These are phyloP conservation scores for Drosophila malerkotliana DNA, from an alignment of 1,140 invertebrate species.

Conservation along the genomic window DNA sequence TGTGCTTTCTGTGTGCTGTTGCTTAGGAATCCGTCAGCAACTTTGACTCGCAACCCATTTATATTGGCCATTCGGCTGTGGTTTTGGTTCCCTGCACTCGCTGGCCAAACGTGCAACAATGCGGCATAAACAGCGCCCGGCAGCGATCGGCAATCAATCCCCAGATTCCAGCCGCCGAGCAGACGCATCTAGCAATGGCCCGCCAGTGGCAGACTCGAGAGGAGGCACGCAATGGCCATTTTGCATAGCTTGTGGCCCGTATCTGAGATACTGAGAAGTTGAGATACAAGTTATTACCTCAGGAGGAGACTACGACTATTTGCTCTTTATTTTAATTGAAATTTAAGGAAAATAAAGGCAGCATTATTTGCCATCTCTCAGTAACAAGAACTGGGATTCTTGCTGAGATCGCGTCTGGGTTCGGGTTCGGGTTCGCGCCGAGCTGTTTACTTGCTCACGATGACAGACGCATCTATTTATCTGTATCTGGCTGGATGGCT, in stretches of 20 bases:
- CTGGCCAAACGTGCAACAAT: conserved; percentile 66
- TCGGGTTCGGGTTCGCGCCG: conserved; percentile 3
- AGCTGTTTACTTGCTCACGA: conserved; percentile 35
- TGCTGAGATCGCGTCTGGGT: not conserved
- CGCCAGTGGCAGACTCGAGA: conserved; percentile 8
- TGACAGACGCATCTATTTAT: conserved; percentile 62
- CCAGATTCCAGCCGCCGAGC: conserved; percentile 59
- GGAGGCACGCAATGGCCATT: conserved; percentile 64
- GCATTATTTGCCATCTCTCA: not conserved
- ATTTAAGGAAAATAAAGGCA: not conserved
- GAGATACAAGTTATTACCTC: conserved; percentile 14
- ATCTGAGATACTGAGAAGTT: conserved; percentile 12
- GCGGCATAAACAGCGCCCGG: conserved; percentile 26
- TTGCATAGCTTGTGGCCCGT: conserved; percentile 4
- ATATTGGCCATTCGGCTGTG: conserved; percentile 53
- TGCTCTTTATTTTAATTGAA: not conserved
- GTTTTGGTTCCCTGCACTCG: conserved; percentile 24
- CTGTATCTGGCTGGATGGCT: conserved; percentile 15
- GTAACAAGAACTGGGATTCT: not conserved
- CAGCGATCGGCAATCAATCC: conserved; percentile 76
- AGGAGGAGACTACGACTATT: not conserved
- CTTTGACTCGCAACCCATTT: conserved; percentile 39
- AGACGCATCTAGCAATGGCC: conserved; percentile 18
- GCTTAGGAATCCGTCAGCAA: conserved; percentile 70
- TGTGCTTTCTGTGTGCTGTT: conserved; percentile 17